Evolutionary conservation across 2,888 invertebrate genomes (phyloP).

Genomic region (Tenthredo distinguenda): DNA sequence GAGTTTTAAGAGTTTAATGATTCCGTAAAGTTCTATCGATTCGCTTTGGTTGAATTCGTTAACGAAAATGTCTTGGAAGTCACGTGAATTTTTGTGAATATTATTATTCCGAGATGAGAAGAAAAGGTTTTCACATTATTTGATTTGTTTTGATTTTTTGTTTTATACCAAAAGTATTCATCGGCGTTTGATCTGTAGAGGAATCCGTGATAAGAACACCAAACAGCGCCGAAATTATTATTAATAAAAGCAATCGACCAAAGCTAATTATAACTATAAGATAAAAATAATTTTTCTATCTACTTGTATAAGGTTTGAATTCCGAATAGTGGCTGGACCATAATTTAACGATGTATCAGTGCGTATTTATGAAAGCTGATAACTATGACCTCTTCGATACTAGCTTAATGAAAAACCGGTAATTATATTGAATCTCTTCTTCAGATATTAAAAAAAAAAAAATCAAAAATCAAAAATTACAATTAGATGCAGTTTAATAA

Average conservation of each 20-base stretch:
- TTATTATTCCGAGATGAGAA: not conserved
- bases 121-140: not conserved
- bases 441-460: not conserved
- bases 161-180: not conserved
- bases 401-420: not conserved
- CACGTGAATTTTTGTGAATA: not conserved
- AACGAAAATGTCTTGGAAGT: not conserved
- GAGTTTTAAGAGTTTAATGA: not conserved
- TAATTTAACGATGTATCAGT: not conserved
- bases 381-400: not conserved
- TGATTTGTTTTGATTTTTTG: not conserved
- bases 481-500: too few species aligned
- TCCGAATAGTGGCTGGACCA: slow-evolving; percentile 3
- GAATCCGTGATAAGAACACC: too few species aligned
- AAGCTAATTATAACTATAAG: not conserved
- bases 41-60: not conserved
- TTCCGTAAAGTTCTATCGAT: not conserved
- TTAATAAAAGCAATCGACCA: not conserved
- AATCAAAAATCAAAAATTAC: not conserved
- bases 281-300: not conserved
- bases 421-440: not conserved
- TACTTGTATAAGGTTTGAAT: not conserved
- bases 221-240: too few species aligned
- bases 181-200: not conserved
- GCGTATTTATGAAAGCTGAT: not conserved